These are phyloP conservation scores for Tapirus indicus DNA, from an alignment of 2,797 vertebrate genomes.

Conservation along the genomic window DNA sequence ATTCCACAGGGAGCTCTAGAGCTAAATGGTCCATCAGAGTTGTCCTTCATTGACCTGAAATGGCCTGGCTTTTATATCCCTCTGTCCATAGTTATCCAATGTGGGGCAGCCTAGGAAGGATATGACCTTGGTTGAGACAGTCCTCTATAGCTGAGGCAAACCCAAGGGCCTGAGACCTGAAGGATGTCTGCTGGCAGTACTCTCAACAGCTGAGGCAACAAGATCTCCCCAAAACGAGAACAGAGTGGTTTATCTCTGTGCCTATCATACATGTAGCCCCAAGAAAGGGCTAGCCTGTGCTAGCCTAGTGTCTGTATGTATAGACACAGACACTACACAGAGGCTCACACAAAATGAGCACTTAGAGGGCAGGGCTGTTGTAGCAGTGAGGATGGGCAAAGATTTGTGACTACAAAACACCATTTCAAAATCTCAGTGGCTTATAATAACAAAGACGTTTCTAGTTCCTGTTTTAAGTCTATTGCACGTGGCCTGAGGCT, in stretches of 20 bases:
- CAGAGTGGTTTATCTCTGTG: not conserved
- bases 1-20: not conserved
- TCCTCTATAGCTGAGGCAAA: not conserved
- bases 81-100: not conserved
- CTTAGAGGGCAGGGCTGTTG: not conserved
- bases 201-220: not conserved
- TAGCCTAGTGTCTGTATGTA: no score
- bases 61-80: not conserved
- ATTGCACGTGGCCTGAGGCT: not conserved
- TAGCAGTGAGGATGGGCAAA: not conserved
- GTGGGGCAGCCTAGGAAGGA: not conserved
- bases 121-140: not conserved
- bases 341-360: not conserved
- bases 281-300: not conserved
- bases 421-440: not conserved
- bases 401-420: not conserved
- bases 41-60: not conserved
- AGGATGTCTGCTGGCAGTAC: not conserved
- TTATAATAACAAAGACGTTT: not conserved
- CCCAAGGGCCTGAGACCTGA: not conserved
- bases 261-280: not conserved
- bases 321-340: not conserved
- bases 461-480: not conserved
- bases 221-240: not conserved
- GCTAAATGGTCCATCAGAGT: not conserved